These are phyloP conservation scores for Leptinotarsa texana DNA, from an alignment of 1,140 invertebrate genomes.

Conservation along the genomic window DNA sequence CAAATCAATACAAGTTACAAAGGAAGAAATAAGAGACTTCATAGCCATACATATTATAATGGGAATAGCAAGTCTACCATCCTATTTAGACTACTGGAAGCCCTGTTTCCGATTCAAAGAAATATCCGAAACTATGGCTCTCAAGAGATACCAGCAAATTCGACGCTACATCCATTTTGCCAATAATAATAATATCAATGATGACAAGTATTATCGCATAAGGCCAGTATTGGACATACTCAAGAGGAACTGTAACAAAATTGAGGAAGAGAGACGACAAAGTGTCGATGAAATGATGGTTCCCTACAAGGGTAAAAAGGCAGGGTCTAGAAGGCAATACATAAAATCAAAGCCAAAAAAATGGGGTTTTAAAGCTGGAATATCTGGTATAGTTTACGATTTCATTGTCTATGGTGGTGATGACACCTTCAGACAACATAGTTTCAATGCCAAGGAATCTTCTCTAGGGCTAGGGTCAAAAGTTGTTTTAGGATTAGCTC, in stretches of 20 bases:
- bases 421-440: conserved; percentile 11
- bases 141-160: conserved; percentile 3
- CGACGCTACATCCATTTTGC: conserved; percentile 2
- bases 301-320: conserved; percentile 4
- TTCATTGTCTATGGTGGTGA: conserved; percentile 17
- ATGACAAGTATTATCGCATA: conserved; percentile 8
- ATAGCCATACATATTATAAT: conserved; percentile 4
- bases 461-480: background rate
- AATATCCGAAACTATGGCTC: background rate
- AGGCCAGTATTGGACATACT: background rate
- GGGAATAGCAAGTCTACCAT: conserved; percentile 1
- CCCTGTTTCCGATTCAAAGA: background rate
- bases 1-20: background rate
- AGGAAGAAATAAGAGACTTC: conserved; percentile 6
- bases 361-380: conserved; percentile 25
- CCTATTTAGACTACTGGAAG: background rate
- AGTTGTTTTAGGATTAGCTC: background rate
- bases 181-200: conserved; percentile 4
- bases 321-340: conserved; percentile 2
- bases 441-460: background rate
- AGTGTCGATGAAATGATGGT: conserved; percentile 8
- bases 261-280: background rate
- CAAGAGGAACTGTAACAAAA: background rate
- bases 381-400: conserved; percentile 17
- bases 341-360: conserved; percentile 24